phyloP scores from a whole-genome alignment of 2,888 invertebrate species.

The Crossocerus cetratus region DNA sequence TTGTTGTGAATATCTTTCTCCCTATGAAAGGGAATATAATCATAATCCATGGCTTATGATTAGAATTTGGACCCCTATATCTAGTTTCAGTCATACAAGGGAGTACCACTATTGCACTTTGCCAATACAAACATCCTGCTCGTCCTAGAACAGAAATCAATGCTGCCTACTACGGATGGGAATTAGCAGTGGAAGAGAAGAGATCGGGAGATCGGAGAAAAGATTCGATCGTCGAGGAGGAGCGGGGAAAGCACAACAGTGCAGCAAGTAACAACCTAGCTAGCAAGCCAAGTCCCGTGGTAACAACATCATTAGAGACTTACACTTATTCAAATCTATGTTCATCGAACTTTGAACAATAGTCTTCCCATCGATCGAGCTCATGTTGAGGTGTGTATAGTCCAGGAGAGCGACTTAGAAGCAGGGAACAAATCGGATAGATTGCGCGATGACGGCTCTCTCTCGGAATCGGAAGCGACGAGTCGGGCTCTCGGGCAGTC shows the following conservation, averaged over 20 bases:
- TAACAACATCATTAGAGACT: not conserved
- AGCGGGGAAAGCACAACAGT: not conserved
- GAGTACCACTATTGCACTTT: conserved; percentile 12
- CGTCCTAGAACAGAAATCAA: conserved; percentile 13
- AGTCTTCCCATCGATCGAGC: not conserved
- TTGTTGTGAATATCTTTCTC: conserved; percentile 89
- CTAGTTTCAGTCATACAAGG: conserved; percentile 25
- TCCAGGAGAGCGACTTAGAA: not conserved
- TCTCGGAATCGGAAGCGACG: not conserved
- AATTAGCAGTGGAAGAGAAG: not conserved
- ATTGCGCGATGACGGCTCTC: not conserved
- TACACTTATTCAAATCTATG: not conserved
- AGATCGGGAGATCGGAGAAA: not conserved
- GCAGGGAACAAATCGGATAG: not conserved
- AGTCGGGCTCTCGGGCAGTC: conserved; percentile 9
- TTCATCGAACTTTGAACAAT: not conserved
- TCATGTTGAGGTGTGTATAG: not conserved
- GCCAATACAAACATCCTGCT: conserved; percentile 26
- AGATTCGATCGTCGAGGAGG: not conserved
- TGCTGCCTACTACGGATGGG: not conserved
- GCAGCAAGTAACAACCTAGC: not conserved
- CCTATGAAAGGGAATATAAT: conserved; percentile 80
- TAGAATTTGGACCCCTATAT: conserved; percentile 18
- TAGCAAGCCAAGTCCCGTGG: not conserved
- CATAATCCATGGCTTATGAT: conserved; percentile 80